A percentile compares a stretch with the other conserved stretches of the same genome.
phyloP scores from a whole-genome alignment of 2,113 vertebrate genomes.

The Physeter macrocephalus region DNA sequence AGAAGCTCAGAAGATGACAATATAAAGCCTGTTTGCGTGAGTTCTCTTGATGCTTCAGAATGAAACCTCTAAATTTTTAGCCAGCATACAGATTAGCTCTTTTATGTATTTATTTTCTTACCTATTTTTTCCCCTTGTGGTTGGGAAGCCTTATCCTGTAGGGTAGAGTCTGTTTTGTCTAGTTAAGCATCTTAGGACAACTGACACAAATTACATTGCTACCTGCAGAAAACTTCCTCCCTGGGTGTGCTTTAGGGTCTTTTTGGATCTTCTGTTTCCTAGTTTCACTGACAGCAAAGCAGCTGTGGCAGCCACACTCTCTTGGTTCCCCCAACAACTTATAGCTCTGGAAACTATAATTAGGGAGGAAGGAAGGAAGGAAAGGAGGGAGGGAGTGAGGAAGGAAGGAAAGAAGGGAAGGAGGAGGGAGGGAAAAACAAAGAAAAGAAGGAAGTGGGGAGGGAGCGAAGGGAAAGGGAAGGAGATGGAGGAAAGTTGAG shows the following conservation, averaged over 20 bases:
- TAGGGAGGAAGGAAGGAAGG: no score
- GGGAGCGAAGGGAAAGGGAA: background rate
- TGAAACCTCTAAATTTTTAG: background rate
- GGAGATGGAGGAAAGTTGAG: background rate
- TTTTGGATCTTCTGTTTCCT: background rate
- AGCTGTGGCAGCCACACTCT: rapidly evolving
- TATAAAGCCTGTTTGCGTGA: rapidly evolving
- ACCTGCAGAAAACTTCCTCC: background rate
- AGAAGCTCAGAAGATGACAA: background rate
- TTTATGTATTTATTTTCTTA: background rate
- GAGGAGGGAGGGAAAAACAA: no score
- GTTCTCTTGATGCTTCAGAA: background rate
- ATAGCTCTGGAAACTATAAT: background rate
- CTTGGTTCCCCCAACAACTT: rapidly evolving
- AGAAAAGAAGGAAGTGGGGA: no score
- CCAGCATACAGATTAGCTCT: rapidly evolving
- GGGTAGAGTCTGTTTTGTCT: background rate
- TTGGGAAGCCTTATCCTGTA: background rate
- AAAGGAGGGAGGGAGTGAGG: rapidly evolving
- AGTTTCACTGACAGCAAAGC: background rate
- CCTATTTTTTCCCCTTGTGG: rapidly evolving
- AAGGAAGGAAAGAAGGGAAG: rapidly evolving
- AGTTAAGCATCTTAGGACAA: background rate
- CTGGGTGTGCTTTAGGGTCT: rapidly evolving
- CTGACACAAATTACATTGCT: rapidly evolving